Conservation (phyloP, 2,113 vertebrate genomes). For the Macrotus californicus region DNA sequence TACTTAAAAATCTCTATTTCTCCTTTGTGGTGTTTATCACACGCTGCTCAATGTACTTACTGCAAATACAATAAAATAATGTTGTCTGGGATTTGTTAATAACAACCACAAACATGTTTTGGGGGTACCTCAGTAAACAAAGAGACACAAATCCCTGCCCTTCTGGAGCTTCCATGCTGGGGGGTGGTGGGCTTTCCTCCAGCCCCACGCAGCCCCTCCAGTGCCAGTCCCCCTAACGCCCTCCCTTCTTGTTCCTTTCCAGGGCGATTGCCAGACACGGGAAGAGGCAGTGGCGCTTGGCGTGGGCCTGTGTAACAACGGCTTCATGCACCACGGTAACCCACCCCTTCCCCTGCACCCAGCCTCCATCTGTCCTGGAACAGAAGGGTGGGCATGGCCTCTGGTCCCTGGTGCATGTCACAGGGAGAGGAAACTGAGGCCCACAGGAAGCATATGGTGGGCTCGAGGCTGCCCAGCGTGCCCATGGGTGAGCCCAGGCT, state of each 20-base stretch:
- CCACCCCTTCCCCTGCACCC: not conserved
- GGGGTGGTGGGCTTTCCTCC: not conserved
- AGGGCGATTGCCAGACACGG: slow-evolving; percentile 95
- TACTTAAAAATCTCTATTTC: not conserved
- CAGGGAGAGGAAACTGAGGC: not conserved
- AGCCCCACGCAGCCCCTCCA: accelerated
- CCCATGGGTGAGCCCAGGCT: not conserved
- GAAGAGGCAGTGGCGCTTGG: slow-evolving; percentile 96
- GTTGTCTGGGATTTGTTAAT: not conserved
- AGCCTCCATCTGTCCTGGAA: not conserved
- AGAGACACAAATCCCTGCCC: not conserved
- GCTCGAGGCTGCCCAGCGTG: not conserved
- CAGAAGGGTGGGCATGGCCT: not conserved
- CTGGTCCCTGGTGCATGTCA: not conserved
- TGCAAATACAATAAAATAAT: not conserved
- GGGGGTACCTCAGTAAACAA: not conserved
- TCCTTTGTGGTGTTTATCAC: not conserved
- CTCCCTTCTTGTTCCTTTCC: slow-evolving; percentile 35
- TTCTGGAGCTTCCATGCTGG: accelerated
- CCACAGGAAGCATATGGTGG: not conserved
- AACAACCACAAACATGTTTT: accelerated
- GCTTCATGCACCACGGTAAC: slow-evolving; percentile 99
- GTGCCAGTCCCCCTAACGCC: slow-evolving; percentile 25
- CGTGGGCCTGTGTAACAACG: slow-evolving; percentile 96
- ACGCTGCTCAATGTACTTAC: accelerated